phyloP scores from a whole-genome alignment of 2,113 vertebrate genomes.

The Pygoscelis antarcticus region DNA sequence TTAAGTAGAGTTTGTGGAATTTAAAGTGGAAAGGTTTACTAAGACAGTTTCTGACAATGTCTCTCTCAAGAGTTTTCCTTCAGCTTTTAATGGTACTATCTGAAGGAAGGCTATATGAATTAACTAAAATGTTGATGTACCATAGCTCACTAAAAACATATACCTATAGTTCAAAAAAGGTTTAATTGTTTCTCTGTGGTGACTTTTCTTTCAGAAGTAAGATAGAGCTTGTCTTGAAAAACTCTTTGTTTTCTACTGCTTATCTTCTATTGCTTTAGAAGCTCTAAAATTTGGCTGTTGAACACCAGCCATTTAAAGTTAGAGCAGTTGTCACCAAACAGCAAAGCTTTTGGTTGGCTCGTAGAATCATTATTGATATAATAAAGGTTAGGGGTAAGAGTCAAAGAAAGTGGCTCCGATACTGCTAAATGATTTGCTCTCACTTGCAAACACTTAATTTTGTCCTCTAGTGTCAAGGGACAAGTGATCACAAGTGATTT shows the following conservation, averaged over 20 bases:
- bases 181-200: background rate
- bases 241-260: background rate
- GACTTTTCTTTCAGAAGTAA: background rate
- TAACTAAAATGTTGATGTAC: background rate
- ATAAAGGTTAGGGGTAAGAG: background rate
- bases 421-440: background rate
- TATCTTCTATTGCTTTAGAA: background rate
- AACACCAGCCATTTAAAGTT: background rate
- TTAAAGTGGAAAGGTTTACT: background rate
- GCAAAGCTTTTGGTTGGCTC: background rate
- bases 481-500: background rate
- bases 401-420: background rate
- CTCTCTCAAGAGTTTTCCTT: background rate
- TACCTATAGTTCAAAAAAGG: background rate
- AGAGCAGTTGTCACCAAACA: background rate
- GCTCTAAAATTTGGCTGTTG: background rate
- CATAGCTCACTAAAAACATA: background rate
- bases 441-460: background rate
- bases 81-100: background rate
- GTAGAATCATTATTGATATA: background rate
- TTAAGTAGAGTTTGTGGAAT: background rate
- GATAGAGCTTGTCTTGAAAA: background rate
- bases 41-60: background rate
- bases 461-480: background rate
- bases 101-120: background rate